A percentile compares a stretch with the other conserved stretches of the same genome.
phyloP scores from a whole-genome alignment of 1,140 invertebrate genomes.

The silkworm (Bombyx mori) region ASM3026992v2 NC_085116.1:9802501-9803000 shows the following conservation, averaged over 20 bases:
- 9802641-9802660: conserved; percentile 42
- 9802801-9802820: conserved; percentile 51
- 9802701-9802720: conserved; percentile 25
- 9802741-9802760: conserved; percentile 44
- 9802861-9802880: conserved; percentile 61
- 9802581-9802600: conserved; percentile 52
- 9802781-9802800: conserved; percentile 60
- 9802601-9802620: conserved; percentile 40
- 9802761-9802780: conserved; percentile 61
- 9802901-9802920: conserved; percentile 62
- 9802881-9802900: conserved; percentile 58
- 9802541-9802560: conserved; percentile 33
- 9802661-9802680: conserved; percentile 11
- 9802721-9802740: conserved; percentile 39
- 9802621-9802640: conserved; percentile 33
- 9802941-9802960: conserved; percentile 51
- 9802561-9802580: conserved; percentile 39
- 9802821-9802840: conserved; percentile 29
- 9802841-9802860: conserved; percentile 50
- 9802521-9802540: conserved; percentile 41
- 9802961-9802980: conserved; percentile 58
- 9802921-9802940: conserved; percentile 63
- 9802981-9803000: conserved; percentile 42
- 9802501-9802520: conserved; percentile 45
- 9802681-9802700: too few relatives aligned